A percentile compares a stretch with the other conserved stretches of the same genome.
These are phyloP conservation scores for Ceriagrion tenellum DNA, from an alignment of 2,888 invertebrate genomes.

Conservation along the genomic window DNA sequence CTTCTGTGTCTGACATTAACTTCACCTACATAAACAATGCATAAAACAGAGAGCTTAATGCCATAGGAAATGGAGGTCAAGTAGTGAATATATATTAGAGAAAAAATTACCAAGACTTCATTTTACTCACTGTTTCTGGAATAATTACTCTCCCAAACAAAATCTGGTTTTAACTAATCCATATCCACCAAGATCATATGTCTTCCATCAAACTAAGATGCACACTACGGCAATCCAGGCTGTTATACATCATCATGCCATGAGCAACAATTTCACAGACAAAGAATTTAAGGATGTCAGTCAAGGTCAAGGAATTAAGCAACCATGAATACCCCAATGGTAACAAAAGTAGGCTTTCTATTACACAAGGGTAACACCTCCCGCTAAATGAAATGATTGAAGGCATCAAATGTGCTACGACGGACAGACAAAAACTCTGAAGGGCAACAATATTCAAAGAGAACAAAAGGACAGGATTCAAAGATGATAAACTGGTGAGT, in stretches of 20 bases:
- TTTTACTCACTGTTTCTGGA: neutral
- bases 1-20: no score
- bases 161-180: neutral
- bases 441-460: neutral
- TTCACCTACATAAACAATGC: no score
- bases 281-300: neutral
- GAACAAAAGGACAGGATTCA: neutral
- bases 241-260: constrained; percentile 60
- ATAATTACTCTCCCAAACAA: neutral
- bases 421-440: neutral
- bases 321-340: neutral
- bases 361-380: neutral
- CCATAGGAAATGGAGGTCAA: neutral
- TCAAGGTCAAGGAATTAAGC: neutral
- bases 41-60: no score
- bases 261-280: neutral
- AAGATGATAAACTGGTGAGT: neutral
- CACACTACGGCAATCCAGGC: constrained; percentile 57
- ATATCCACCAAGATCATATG: neutral
- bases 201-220: constrained; percentile 53
- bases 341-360: neutral
- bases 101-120: neutral
- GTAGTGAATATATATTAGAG: neutral
- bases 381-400: neutral
- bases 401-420: neutral